Percentiles rank a stretch among this genome's conserved stretches.
Evolutionary conservation across 1,140 invertebrate species (phyloP).

Genomic region (Ceratina japonica): DNA sequence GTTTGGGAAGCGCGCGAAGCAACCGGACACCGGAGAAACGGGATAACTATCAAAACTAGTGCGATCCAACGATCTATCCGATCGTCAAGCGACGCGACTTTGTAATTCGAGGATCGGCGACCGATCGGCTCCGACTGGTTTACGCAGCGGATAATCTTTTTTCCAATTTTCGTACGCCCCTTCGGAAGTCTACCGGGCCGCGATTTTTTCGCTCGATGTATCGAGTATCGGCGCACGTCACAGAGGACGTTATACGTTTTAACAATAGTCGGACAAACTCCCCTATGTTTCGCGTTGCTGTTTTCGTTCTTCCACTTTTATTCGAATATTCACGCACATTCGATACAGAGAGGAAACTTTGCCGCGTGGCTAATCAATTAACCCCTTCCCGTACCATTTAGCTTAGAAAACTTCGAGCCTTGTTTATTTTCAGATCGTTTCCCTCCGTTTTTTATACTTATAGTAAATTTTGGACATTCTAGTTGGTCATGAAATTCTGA

Average conservation of each 20-base stretch:
- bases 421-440: too few species aligned
- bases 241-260: too few species aligned
- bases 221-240: background rate
- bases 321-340: too few species aligned
- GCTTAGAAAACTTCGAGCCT: too few species aligned
- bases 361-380: too few species aligned
- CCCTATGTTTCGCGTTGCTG: background rate
- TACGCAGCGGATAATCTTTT: slow-evolving; percentile 31
- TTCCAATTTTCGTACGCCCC: slow-evolving; percentile 32
- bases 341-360: too few species aligned
- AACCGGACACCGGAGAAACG: background rate
- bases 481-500: too few species aligned
- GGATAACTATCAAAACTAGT: background rate
- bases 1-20: background rate
- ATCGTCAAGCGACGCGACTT: background rate
- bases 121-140: slow-evolving; percentile 22
- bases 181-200: slow-evolving; percentile 3
- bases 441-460: too few species aligned
- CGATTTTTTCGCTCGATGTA: background rate
- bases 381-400: too few species aligned
- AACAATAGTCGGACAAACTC: background rate
- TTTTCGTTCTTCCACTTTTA: too few species aligned
- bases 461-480: too few species aligned
- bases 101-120: slow-evolving; percentile 31
- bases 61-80: background rate